These are phyloP conservation scores for Diploptera punctata DNA, from an alignment of 2,888 invertebrate species.

Conservation along the genomic window DNA sequence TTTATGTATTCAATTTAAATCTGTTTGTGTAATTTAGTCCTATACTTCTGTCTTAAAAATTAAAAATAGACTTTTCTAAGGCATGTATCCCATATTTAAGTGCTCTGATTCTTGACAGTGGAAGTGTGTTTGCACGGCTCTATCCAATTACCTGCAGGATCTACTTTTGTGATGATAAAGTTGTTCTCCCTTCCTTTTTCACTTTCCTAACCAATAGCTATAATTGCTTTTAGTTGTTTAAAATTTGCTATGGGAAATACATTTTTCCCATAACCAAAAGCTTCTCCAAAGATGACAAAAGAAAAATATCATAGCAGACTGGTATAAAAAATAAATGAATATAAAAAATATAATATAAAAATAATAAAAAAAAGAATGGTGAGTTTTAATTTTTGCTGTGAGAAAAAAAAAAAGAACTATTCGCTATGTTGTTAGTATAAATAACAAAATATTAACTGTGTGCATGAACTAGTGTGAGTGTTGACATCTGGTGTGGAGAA, in stretches of 20 bases:
- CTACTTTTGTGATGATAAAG: no score
- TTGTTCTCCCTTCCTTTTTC: not conserved
- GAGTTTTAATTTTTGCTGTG: not conserved
- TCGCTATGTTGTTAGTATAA: not conserved
- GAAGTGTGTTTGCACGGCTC: no score
- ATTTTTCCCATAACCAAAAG: not conserved
- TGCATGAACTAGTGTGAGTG: no score
- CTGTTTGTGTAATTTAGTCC: no score
- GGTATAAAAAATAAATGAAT: constrained; percentile 7
- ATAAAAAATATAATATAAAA: no score
- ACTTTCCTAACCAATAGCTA: not conserved
- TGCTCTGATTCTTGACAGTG: no score
- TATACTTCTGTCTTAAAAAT: no score
- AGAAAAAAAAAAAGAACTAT: not conserved
- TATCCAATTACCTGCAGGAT: no score
- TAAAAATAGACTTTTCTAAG: no score
- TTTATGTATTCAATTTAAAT: no score
- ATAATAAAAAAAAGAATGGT: no score
- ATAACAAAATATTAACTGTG: not conserved
- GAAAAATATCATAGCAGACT: not conserved
- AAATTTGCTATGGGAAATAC: constrained; percentile 2
- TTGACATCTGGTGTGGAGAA: not conserved
- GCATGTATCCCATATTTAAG: no score
- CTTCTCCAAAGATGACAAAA: not conserved
- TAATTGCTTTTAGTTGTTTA: constrained; percentile 1